Evolutionary conservation across 2,797 vertebrate species (phyloP), one percentile per base, ranked within the genome.

Genomic region (Aselliscus stoliczkanus): DNA sequence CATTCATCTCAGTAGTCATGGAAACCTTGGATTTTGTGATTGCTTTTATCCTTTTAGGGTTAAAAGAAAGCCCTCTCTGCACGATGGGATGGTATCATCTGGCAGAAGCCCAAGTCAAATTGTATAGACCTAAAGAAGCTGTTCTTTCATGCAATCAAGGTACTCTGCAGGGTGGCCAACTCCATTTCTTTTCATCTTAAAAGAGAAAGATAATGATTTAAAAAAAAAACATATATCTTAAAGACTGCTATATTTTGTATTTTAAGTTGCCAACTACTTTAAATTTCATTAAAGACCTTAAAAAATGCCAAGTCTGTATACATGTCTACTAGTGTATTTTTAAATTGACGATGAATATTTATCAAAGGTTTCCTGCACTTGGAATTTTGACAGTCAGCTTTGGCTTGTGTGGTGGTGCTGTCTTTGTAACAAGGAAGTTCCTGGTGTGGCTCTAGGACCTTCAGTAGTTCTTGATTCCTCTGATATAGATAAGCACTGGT

Each of bases 131-230:
- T 90, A 97, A 97, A 50, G 99, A 99, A 13, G 98, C 98, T 90
- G 94, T 99, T 69, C n/a, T 93, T 77, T 99, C 99, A 56, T 99
- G 99, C 97, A 99, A 98, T 91, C 98, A 99, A 99, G 99, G 99
- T 97, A 96, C 91, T 91, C 29, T 79, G 84, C 58, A 64, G 50
- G 20, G 34, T 47, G 44, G 8, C 58, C 54, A 64, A 52, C 44
- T 2, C n/a, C 91, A 21, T 94, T 83, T 92, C 6, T 84, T 81
- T 83, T 95, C 37, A 23, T 88, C 21, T 76, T 90, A 60, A 72
- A 62, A 13, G 64, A 94, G n/a, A 95, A 94, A 82, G 54, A 87
- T 70, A 60, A 3, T 90, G 15, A 7, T 80, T 77, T 1, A n/a
- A 76, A 76, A 65, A 72, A 25, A n/a, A 31, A 4, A 31, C 5